These are phyloP conservation scores for Ridgeia piscesae DNA, from an alignment of 1,140 invertebrate species.

Conservation along the genomic window DNA sequence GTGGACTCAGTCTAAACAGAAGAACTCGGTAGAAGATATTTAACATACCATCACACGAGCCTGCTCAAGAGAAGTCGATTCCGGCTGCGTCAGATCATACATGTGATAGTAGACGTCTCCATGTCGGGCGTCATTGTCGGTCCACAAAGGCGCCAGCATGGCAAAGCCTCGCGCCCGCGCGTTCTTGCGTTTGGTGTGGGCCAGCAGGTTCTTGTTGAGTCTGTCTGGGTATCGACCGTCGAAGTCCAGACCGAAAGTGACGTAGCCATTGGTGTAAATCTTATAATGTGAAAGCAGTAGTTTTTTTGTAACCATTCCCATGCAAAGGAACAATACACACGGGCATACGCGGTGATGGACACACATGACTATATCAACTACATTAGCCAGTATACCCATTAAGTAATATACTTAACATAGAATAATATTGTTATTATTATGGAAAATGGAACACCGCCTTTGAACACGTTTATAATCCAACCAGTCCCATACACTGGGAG, in stretches of 20 bases:
- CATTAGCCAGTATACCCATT: too few relatives aligned
- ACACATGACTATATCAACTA: too few relatives aligned
- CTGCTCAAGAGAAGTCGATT: neutral
- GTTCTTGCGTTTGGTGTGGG: neutral
- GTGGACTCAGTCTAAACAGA: too few relatives aligned
- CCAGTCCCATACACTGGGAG: too few relatives aligned
- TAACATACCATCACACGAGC: neutral
- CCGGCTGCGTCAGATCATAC: neutral
- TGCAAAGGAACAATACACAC: too few relatives aligned
- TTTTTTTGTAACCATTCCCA: too few relatives aligned
- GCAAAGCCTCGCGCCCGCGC: neutral
- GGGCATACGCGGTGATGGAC: too few relatives aligned
- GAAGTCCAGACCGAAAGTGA: neutral
- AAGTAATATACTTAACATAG: too few relatives aligned
- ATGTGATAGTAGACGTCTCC: neutral
- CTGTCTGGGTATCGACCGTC: neutral
- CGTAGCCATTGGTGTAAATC: neutral
- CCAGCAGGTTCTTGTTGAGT: neutral
- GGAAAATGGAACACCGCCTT: too few relatives aligned
- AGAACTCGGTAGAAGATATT: too few relatives aligned
- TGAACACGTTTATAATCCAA: too few relatives aligned
- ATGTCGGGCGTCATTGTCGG: neutral
- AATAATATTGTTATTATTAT: too few relatives aligned
- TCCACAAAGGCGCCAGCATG: neutral
- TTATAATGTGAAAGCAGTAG: neutral